Percentiles rank a stretch among this genome's conserved stretches.
phyloP scores from a whole-genome alignment of 2,113 vertebrate species.

The Rhipidura dahli region DNA sequence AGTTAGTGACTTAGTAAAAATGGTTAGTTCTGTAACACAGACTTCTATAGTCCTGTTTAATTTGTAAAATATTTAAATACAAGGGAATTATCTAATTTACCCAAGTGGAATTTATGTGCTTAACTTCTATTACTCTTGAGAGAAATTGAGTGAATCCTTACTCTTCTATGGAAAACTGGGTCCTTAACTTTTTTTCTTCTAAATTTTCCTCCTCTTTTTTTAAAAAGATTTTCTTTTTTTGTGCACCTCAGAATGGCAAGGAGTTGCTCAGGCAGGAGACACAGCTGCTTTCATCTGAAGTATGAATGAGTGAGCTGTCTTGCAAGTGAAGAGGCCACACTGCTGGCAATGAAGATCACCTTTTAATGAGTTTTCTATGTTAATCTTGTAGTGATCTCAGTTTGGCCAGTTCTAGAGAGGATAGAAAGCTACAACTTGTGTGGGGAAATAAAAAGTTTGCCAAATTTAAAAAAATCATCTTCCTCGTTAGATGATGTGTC shows the following conservation, averaged over 20 bases:
- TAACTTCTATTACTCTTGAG: background rate
- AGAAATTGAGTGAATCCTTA: background rate
- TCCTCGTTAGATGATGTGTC: background rate
- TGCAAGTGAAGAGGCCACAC: background rate
- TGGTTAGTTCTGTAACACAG: background rate
- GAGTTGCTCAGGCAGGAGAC: background rate
- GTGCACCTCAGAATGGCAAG: background rate
- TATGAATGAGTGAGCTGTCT: background rate
- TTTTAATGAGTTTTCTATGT: slow-evolving; percentile 30
- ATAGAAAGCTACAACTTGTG: background rate
- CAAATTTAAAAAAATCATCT: background rate
- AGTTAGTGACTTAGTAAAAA: background rate
- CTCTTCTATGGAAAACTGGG: background rate
- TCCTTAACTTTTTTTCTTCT: slow-evolving; percentile 3
- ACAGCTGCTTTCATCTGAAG: background rate
- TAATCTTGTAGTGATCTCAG: slow-evolving; percentile 39
- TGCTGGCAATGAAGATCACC: slow-evolving; percentile 10
- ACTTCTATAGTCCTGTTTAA: background rate
- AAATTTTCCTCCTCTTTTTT: background rate
- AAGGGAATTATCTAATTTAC: background rate
- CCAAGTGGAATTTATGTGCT: background rate
- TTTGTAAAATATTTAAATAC: slow-evolving; percentile 21
- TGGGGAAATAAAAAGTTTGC: slow-evolving; percentile 1
- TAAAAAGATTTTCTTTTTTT: background rate
- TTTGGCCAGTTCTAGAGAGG: background rate